Base-by-base conservation (phyloP, 1,140 invertebrate genomes). In the Drosophila nikananu region DNA sequence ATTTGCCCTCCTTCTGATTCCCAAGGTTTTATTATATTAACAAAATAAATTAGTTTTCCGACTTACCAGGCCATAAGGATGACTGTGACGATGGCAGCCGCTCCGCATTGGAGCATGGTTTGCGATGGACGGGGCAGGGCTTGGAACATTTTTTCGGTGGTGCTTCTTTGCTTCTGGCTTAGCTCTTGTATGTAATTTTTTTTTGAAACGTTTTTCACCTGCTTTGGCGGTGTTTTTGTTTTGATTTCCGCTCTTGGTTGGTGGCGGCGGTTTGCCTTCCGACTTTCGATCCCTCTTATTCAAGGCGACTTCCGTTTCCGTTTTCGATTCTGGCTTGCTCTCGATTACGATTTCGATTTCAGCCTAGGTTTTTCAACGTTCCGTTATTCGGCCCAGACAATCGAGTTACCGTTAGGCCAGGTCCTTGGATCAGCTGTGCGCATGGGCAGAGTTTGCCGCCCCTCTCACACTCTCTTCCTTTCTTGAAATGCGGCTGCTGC, bases 1-100 rank as follows among this genome's bases (percentile, higher is more conserved):
- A 15, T 0, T 46, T 21, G 10, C 44, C 19, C 6, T 10, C 19
- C 44, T 21, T 46, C 8, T 12, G 3, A 15, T 6, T 48, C 23
- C 15, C 6, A 15, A 4, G 21, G 44, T 6, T 8, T 48, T 46
- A 6, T 41, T 46, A 6, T 41, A n/a, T 23, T 13, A 15, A 8
- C 6, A 48, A 49, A 49, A n/a, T 46, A 5, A 49, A 3, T 49
- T 49, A 5, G 5, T 35, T 37, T 25, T 23, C 25, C 0, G 35
- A 89, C 84, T 83, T 62, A 87, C 84, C 81, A 89, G 70, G 77
- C 55, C 59, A 84, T 84, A 58, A 87, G 57, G 54, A 89, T 21
- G 65, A 84, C 49, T 55, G 60, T 75, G 25, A 62, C 42, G 6
- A 84, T 52, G 41, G 81, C 73, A 12, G 75, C 60, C 15, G 54